These are phyloP conservation scores for Podarcis muralis DNA, from an alignment of 2,113 vertebrate genomes.

Conservation along the genomic window DNA sequence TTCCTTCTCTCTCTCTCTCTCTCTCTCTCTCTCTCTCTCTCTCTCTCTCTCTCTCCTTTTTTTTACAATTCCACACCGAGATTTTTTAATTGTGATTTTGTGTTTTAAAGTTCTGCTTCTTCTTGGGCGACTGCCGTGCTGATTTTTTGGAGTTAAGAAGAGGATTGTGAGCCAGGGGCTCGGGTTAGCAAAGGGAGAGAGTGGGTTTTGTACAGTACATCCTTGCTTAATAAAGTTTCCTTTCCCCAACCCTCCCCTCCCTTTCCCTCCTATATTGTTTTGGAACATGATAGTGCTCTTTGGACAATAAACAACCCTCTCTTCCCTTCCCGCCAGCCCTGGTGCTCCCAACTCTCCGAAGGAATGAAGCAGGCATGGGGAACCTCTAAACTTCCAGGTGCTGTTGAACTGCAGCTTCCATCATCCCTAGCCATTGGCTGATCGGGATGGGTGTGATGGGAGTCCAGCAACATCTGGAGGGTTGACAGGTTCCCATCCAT, in stretches of 20 bases:
- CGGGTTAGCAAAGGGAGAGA: neutral
- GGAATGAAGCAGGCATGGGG: neutral
- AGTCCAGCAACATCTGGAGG: neutral
- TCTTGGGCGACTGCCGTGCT: neutral
- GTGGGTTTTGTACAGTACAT: neutral
- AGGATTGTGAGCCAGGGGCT: neutral
- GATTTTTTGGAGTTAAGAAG: fast-evolving
- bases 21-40: neutral
- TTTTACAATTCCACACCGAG: neutral
- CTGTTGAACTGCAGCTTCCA: neutral
- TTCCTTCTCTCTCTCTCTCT: too few relatives aligned
- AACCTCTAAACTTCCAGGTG: too few relatives aligned
- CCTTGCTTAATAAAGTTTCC: neutral
- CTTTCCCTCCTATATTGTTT: neutral
- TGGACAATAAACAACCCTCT: neutral
- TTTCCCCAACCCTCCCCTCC: neutral
- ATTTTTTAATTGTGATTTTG: neutral
- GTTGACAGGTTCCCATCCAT: too few relatives aligned
- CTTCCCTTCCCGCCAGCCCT: neutral
- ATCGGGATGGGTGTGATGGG: neutral
- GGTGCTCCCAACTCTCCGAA: neutral
- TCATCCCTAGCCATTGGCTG: neutral
- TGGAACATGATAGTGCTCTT: neutral
- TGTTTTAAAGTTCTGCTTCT: neutral
- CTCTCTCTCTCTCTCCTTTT: neutral